Conservation (phyloP, 2,888 invertebrate genomes). For the Drosophila paramelanica region DNA sequence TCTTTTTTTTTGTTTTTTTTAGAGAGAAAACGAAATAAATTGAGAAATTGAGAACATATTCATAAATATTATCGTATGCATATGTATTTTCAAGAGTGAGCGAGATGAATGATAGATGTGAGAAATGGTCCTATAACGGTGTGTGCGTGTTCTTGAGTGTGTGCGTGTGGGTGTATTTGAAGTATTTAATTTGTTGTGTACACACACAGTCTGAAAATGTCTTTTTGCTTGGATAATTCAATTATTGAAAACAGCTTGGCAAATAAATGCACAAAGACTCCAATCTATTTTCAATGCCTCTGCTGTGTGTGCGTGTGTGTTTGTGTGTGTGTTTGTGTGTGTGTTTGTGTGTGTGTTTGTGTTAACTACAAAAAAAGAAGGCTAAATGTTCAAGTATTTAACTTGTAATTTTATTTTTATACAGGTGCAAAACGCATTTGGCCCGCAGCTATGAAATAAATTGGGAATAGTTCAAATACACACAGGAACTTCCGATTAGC, state of each 20-base stretch:
- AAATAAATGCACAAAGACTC: constrained; percentile 48
- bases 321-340: constrained; percentile 4
- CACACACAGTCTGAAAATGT: constrained; percentile 44
- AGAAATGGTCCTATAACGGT: constrained; percentile 26
- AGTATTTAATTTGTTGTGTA: constrained; percentile 47
- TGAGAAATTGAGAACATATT: constrained; percentile 41
- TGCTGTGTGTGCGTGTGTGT: neutral
- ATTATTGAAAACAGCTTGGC: constrained; percentile 63
- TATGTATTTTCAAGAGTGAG: constrained; percentile 42
- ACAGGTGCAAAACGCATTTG: constrained; percentile 48
- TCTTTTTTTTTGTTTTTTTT: constrained; percentile 10
- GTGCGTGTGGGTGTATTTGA: constrained; percentile 17
- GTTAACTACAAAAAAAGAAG: constrained; percentile 39
- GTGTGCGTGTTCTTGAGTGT: constrained; percentile 11
- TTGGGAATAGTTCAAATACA: constrained; percentile 9
- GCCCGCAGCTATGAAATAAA: constrained; percentile 37
- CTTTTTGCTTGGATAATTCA: constrained; percentile 66
- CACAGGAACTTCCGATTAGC: constrained; percentile 16
- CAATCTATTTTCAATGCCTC: constrained; percentile 35
- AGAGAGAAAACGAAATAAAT: constrained; percentile 41
- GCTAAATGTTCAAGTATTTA: constrained; percentile 46
- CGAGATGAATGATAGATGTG: constrained; percentile 50
- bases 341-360: constrained; percentile 6
- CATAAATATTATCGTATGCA: constrained; percentile 46
- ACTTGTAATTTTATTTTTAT: constrained; percentile 26